phyloP scores from a whole-genome alignment of 1,140 invertebrate genomes.

The Microplitis demolitor region DNA sequence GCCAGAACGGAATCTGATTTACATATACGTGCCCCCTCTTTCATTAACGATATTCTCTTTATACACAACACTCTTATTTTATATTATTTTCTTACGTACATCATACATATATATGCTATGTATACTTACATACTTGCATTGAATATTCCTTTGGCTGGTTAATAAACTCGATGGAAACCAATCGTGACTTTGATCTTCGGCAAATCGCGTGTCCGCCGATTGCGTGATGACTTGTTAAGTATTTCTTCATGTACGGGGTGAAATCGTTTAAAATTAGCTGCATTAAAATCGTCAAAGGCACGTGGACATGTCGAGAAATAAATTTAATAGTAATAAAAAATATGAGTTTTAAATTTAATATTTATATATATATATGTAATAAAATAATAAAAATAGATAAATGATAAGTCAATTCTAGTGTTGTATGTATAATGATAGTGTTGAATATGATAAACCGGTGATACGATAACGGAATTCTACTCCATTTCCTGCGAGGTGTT shows the following conservation, averaged over 20 bases:
- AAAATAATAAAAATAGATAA: too few species aligned
- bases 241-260: constrained; percentile 12
- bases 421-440: too few species aligned
- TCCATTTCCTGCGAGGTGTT: too few species aligned
- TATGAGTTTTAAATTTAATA: background rate
- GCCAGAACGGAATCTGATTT: constrained; percentile 9
- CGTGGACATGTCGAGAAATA: background rate
- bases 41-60: constrained; percentile 3
- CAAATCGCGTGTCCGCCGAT: background rate
- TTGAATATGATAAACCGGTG: too few species aligned
- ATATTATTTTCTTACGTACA: too few species aligned
- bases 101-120: too few species aligned
- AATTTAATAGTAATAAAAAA: background rate
- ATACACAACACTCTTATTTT: background rate
- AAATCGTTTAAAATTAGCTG: constrained; percentile 13
- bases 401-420: too few species aligned
- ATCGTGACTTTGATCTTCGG: constrained; percentile 13
- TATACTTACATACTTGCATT: background rate
- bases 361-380: too few species aligned
- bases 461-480: too few species aligned
- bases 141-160: constrained; percentile 1
- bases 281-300: background rate
- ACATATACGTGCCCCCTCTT: background rate
- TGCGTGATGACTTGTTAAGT: constrained; percentile 14
- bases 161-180: constrained; percentile 1